These are phyloP conservation scores for Climacteris rufus DNA, from an alignment of 2,113 vertebrate species.

Conservation along the genomic window DNA sequence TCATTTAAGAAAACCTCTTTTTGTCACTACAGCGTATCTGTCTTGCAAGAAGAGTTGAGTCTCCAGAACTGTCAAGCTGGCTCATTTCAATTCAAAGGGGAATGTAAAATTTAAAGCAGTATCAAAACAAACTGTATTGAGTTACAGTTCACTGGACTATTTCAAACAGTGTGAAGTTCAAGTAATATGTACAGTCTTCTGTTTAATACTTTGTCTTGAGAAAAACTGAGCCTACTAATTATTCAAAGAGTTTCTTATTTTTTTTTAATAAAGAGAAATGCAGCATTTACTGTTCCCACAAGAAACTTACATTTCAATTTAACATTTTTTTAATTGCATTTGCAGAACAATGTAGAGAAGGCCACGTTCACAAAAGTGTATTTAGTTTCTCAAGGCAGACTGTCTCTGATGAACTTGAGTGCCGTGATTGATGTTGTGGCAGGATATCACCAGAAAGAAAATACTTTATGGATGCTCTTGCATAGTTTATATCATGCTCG, in stretches of 20 bases:
- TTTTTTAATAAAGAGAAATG: background rate
- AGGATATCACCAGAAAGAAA: conserved; percentile 58
- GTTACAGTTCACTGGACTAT: background rate
- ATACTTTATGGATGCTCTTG: conserved; percentile 82
- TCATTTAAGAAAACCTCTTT: background rate
- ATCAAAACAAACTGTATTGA: background rate
- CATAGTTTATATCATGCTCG: conserved; percentile 86
- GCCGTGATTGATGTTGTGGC: conserved; percentile 73
- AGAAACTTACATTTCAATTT: background rate
- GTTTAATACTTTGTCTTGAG: background rate
- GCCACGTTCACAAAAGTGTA: conserved; percentile 78
- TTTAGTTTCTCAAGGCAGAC: conserved; percentile 85
- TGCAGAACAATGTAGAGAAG: conserved; percentile 85
- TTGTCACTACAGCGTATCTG: background rate
- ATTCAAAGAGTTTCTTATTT: background rate
- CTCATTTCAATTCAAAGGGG: background rate
- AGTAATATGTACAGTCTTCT: background rate
- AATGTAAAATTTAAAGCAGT: background rate
- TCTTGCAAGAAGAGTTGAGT: background rate
- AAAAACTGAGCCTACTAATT: background rate
- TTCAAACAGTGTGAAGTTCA: background rate
- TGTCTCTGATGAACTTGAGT: conserved; percentile 80
- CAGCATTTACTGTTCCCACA: background rate
- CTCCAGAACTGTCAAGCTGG: background rate
- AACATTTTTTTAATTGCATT: background rate